These are phyloP conservation scores for Dinoponera quadriceps DNA, from an alignment of 1,140 invertebrate species.

Conservation along the genomic window DNA sequence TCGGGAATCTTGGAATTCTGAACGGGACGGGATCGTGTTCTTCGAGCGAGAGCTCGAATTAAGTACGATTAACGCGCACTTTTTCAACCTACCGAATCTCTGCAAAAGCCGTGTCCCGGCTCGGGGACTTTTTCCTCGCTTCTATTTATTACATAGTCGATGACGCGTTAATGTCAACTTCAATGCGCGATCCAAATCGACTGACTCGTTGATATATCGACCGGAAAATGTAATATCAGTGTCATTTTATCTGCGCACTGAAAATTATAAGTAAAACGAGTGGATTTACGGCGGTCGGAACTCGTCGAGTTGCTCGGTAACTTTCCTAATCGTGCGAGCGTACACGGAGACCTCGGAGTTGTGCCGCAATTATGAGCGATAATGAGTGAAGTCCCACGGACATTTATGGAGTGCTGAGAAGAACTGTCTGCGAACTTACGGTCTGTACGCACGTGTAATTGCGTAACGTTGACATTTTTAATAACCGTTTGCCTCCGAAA, in stretches of 20 bases:
- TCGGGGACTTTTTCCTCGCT: no score
- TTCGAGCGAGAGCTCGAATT: no score
- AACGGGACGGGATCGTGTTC: no score
- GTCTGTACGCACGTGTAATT: not conserved
- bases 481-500: constrained; percentile 6
- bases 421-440: constrained; percentile 12
- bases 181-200: not conserved
- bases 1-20: not conserved
- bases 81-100: no score
- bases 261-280: not conserved
- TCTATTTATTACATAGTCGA: not conserved
- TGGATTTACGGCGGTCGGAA: not conserved
- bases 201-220: not conserved
- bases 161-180: not conserved
- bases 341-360: not conserved
- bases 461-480: constrained; percentile 17
- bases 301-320: not conserved
- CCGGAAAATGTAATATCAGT: not conserved
- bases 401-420: constrained; percentile 16
- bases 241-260: not conserved
- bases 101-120: no score
- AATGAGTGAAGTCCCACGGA: constrained; percentile 2
- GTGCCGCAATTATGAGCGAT: not conserved
- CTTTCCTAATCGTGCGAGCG: not conserved
- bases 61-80: no score